A percentile compares a stretch with the other conserved stretches of the same genome.
Evolutionary conservation across 2,113 vertebrate species (phyloP).

Genomic region (Prunella himalayana): DNA sequence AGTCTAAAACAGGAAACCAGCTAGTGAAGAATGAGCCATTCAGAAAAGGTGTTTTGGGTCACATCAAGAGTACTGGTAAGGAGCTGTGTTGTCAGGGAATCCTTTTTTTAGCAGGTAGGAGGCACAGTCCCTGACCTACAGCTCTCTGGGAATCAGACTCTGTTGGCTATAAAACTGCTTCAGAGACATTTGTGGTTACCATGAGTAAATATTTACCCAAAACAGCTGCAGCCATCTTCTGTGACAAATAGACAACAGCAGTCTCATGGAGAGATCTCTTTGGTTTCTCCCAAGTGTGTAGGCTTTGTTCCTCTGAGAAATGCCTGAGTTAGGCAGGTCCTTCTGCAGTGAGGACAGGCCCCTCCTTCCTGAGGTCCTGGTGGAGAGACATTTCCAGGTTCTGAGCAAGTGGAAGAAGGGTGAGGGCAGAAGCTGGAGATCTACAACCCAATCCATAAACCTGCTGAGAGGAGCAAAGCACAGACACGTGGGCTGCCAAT

Average conservation of each 20-base stretch:
- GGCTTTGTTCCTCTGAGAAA: not conserved
- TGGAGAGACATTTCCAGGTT: not conserved
- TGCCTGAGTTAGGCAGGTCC: not conserved
- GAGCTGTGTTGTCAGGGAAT: not conserved
- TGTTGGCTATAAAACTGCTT: not conserved
- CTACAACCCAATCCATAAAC: not conserved
- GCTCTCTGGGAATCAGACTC: not conserved
- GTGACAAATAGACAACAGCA: not conserved
- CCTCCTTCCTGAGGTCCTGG: not conserved
- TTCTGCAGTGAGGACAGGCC: not conserved
- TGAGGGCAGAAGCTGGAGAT: not conserved
- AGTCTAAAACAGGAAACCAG: not conserved
- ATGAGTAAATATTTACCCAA: not conserved
- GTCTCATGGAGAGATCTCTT: not conserved
- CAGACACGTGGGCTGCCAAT: not conserved
- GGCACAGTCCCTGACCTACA: not conserved
- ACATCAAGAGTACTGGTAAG: not conserved
- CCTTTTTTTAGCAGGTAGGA: not conserved
- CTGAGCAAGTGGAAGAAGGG: not conserved
- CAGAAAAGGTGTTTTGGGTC: not conserved
- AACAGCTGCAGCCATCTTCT: not conserved
- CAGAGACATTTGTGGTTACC: not conserved
- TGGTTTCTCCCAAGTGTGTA: not conserved
- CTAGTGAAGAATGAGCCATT: not conserved
- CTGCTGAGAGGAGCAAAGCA: not conserved